Base-by-base conservation (phyloP, 2,888 invertebrate genomes). In the Diabrotica balteata region DNA sequence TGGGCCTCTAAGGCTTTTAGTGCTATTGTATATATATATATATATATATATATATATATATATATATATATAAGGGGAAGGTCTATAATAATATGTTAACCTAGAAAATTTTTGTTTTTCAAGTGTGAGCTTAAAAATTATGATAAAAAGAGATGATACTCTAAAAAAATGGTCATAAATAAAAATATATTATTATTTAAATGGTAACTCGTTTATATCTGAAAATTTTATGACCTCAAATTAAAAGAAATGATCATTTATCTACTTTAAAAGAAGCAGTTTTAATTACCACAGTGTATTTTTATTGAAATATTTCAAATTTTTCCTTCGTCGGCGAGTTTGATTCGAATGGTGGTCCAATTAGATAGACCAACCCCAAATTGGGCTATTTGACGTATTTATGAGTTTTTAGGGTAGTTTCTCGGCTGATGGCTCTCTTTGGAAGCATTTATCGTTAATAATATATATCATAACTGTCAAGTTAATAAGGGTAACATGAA, bases 391-490 rank as follows among this genome's bases (percentile, higher is more conserved):
- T 66, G 69, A 69, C 59, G 66, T 62, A 69, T 69, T 69, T 69
- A 69, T 59, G 69, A 63, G 66, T 65, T 63, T 51, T 42, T 59
- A 43, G 69, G 69, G 69, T 69, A 51, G 66, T 66, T 69, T 69
- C 32, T 55, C 43, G 55, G 61, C 60, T 68, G 64, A 68, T 64
- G 61, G 60, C 61, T 68, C 55, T 66, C 60, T 68, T 45, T 66
- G 49, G 66, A 63, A 69, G 59, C 62, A 62, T 69, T 69, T 69
- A 69, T 66, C 47, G 59, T 66, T 66, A 66, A 69, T 69, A 63
- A 66, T 69, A 69, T 69, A 66, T 62, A 69, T 69, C 69, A 69
- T 69, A 66, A 69, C 61, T 69, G 69, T 69, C 69, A 63, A 63
- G 66, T 66, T 69, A 69, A 69, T 69, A 66, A 69, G 69, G 69